Evolutionary conservation across 2,888 invertebrate species (phyloP).

Genomic region (Hirudinaria manillensis): DNA sequence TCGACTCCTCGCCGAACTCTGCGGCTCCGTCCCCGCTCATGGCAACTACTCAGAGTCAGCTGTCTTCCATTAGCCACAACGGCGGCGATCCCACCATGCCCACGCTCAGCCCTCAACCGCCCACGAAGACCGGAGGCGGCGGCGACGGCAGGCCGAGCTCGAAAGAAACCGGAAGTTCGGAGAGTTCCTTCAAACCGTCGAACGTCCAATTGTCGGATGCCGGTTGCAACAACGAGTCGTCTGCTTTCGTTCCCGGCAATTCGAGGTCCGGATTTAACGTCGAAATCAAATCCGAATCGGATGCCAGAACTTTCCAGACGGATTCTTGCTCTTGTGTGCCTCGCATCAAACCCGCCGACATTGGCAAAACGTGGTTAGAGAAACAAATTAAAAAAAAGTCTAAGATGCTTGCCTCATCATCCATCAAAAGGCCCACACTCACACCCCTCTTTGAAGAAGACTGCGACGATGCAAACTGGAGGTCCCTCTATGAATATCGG

Average conservation of each 20-base stretch:
- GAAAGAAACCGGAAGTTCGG: neutral
- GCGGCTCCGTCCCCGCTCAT: slow-evolving; percentile 67
- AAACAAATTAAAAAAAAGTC: slow-evolving; percentile 12
- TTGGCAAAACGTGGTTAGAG: slow-evolving; percentile 27
- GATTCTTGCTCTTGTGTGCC: neutral
- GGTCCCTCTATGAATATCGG: slow-evolving; percentile 68
- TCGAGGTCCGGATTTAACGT: neutral
- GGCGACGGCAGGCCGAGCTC: neutral
- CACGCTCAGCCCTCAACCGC: slow-evolving; percentile 67
- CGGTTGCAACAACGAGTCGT: neutral
- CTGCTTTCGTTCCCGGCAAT: neutral
- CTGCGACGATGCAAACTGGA: slow-evolving; percentile 63
- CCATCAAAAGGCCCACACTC: slow-evolving; percentile 68
- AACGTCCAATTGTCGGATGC: neutral
- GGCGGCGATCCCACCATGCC: slow-evolving; percentile 64
- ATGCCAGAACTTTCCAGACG: neutral
- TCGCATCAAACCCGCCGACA: slow-evolving; percentile 2
- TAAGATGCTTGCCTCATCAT: neutral
- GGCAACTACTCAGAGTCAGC: slow-evolving; percentile 63
- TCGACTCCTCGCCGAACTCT: slow-evolving; percentile 60
- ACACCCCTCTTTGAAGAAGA: slow-evolving; percentile 70
- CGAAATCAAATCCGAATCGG: neutral
- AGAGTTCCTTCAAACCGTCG: neutral
- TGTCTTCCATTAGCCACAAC: slow-evolving; percentile 54
- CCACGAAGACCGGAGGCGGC: neutral